Percentiles rank a stretch among this genome's conserved stretches.
Evolutionary conservation across 1,140 invertebrate genomes (phyloP).

Genomic region (Zophobas atratus): DNA sequence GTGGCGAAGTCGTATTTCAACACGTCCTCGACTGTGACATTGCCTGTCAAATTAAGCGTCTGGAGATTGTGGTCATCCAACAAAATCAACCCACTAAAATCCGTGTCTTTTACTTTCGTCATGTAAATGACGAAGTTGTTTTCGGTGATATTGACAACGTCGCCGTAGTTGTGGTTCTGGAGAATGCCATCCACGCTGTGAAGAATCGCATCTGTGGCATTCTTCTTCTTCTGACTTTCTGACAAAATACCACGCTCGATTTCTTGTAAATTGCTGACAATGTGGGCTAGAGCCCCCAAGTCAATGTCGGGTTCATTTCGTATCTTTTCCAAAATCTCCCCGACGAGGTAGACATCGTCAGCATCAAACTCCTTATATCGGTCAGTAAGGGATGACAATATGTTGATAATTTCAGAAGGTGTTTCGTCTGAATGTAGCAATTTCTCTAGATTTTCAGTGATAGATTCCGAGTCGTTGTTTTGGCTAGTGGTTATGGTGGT

Average conservation of each 20-base stretch:
- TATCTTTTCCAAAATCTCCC: slow-evolving; percentile 23
- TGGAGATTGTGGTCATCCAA: slow-evolving; percentile 45
- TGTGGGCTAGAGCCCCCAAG: slow-evolving; percentile 3
- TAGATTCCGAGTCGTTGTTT: background rate
- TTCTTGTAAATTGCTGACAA: slow-evolving; percentile 41
- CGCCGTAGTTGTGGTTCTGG: slow-evolving; percentile 1
- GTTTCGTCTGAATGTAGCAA: slow-evolving; percentile 50
- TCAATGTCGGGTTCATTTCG: background rate
- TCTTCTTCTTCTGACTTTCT: slow-evolving; percentile 51
- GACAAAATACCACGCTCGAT: slow-evolving; percentile 44
- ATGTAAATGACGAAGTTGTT: slow-evolving; percentile 53
- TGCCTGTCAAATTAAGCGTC: slow-evolving; percentile 19
- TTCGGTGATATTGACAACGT: background rate
- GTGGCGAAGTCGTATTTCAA: slow-evolving; percentile 44
- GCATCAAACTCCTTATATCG: background rate
- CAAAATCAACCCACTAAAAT: slow-evolving; percentile 52
- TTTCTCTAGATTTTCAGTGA: slow-evolving; percentile 53
- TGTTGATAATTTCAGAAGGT: slow-evolving; percentile 46
- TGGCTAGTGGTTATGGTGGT: too few species aligned
- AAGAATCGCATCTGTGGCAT: slow-evolving; percentile 58
- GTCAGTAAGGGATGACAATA: slow-evolving; percentile 41
- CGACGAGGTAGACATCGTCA: slow-evolving; percentile 20
- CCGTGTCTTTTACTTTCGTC: slow-evolving; percentile 38
- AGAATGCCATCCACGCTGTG: slow-evolving; percentile 52
- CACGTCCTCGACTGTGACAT: slow-evolving; percentile 26